phyloP scores from a whole-genome alignment of 1,140 invertebrate genomes.

The Papilio polytes region DNA sequence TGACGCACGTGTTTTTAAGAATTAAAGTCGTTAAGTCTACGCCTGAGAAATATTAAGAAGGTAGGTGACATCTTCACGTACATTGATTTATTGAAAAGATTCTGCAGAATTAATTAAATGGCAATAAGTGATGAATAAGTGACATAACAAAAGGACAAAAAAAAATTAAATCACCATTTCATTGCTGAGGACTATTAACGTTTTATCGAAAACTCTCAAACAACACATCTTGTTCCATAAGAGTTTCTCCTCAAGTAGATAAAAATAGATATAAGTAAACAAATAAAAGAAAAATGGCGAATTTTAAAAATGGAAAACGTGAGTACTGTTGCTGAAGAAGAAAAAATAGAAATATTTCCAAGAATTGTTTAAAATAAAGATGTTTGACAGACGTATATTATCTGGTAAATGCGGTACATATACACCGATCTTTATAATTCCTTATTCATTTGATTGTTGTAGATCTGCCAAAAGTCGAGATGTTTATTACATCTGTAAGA shows the following conservation, averaged over 20 bases:
- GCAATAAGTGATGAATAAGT: neutral
- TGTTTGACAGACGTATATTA: neutral
- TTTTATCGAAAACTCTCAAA: neutral
- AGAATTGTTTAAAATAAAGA: neutral
- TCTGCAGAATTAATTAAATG: neutral
- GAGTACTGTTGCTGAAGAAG: neutral
- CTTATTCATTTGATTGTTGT: neutral
- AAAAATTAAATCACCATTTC: neutral
- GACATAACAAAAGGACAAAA: neutral
- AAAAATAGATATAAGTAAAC: neutral
- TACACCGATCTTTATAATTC: neutral
- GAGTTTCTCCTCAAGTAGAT: neutral
- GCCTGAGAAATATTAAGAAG: neutral
- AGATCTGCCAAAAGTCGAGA: constrained; percentile 13
- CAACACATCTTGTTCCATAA: neutral
- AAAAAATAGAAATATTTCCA: neutral
- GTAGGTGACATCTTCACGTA: neutral
- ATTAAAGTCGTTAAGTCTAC: neutral
- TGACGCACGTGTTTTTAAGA: neutral
- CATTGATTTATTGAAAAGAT: neutral
- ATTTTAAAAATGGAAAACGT: neutral
- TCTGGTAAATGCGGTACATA: neutral
- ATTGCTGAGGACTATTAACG: neutral
- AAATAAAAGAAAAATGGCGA: neutral
- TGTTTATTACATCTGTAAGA: constrained; percentile 9